Conservation (phyloP, 2,797 vertebrate species). For the Lagocephalus sceleratus region DNA sequence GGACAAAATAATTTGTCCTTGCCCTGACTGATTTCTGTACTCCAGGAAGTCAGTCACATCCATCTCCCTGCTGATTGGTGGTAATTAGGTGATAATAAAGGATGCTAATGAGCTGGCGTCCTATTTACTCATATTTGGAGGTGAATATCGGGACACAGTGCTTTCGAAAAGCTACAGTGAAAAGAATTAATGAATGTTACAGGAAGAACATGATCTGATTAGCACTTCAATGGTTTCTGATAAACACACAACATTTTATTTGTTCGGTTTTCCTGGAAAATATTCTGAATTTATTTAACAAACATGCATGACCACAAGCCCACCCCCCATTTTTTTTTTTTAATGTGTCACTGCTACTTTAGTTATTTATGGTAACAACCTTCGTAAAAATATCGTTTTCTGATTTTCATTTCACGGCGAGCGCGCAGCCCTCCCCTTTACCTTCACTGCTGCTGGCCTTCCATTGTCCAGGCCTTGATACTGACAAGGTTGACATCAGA, state of each 20-base stretch:
- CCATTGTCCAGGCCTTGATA: slow-evolving; percentile 79
- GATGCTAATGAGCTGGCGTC: slow-evolving; percentile 70
- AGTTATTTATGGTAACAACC: slow-evolving; percentile 59
- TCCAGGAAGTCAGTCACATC: slow-evolving; percentile 70
- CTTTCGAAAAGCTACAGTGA: no score
- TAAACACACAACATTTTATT: neutral
- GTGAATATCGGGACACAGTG: slow-evolving; percentile 28
- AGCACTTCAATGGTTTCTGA: neutral
- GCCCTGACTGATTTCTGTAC: slow-evolving; percentile 57
- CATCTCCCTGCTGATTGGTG: slow-evolving; percentile 70
- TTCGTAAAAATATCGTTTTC: slow-evolving; percentile 44
- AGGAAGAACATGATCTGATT: neutral
- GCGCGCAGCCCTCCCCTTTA: slow-evolving; percentile 33
- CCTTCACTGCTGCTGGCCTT: slow-evolving; percentile 45
- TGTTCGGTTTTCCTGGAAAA: neutral
- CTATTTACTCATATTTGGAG: slow-evolving; percentile 61
- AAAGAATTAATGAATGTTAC: neutral
- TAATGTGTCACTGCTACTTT: neutral
- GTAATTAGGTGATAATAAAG: slow-evolving; percentile 77
- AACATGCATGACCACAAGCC: neutral
- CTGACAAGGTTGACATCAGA: slow-evolving; percentile 85
- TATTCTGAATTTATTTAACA: neutral
- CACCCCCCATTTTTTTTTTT: neutral
- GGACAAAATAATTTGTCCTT: slow-evolving; percentile 37
- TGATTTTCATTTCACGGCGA: slow-evolving; percentile 57